Conservation (phyloP, 1,140 invertebrate species). For the Plodia interpunctella region DNA sequence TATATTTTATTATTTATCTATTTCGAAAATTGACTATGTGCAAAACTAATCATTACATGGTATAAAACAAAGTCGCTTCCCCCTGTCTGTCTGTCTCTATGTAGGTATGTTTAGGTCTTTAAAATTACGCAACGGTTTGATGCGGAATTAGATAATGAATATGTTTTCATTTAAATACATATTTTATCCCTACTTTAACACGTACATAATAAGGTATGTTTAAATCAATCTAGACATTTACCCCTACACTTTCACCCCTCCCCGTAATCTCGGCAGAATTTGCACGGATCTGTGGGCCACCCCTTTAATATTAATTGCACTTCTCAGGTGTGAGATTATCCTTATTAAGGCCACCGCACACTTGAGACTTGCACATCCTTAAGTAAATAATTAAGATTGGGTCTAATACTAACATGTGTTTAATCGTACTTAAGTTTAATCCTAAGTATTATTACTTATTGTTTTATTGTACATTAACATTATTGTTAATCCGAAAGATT, state of each 20-base stretch:
- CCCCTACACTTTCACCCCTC: slow-evolving; percentile 33
- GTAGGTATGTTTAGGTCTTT: too few species aligned
- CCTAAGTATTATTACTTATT: too few species aligned
- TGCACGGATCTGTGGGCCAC: slow-evolving; percentile 27
- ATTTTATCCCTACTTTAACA: not conserved
- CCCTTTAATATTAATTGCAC: slow-evolving; percentile 70
- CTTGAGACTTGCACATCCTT: slow-evolving; percentile 43
- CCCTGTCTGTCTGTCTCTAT: too few species aligned
- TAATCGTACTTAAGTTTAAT: not conserved
- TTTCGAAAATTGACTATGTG: too few species aligned
- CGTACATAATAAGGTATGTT: not conserved
- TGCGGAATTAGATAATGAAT: too few species aligned
- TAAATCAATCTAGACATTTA: slow-evolving; percentile 10
- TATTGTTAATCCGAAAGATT: too few species aligned
- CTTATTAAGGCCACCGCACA: slow-evolving; percentile 61
- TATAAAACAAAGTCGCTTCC: too few species aligned
- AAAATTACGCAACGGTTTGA: too few species aligned
- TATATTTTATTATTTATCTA: too few species aligned
- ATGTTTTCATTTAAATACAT: too few species aligned
- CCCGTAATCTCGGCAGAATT: slow-evolving; percentile 24
- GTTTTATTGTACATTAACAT: too few species aligned
- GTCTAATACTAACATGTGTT: not conserved
- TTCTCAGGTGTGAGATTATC: slow-evolving; percentile 64
- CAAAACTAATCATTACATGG: too few species aligned
- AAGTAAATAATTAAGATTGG: not conserved